These are phyloP conservation scores for Dipodomys merriami DNA, from an alignment of 2,113 vertebrate species.

Conservation along the genomic window DNA sequence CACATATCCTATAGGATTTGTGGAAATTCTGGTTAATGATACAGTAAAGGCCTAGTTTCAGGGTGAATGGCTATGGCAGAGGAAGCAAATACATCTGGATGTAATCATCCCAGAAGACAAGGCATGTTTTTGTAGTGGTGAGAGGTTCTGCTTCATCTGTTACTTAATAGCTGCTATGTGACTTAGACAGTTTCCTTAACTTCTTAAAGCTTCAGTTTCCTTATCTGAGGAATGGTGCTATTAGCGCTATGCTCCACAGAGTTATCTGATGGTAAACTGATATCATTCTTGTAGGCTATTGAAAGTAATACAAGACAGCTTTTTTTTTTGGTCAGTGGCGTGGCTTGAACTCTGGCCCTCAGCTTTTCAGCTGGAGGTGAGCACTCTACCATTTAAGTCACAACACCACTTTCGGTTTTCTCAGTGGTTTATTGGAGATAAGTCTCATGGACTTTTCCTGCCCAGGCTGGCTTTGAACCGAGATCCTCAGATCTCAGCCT, in stretches of 20 bases:
- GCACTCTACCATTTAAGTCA: too few species aligned
- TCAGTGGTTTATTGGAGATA: too few species aligned
- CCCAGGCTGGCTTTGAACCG: too few species aligned
- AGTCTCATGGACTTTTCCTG: too few species aligned
- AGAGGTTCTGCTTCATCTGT: background rate
- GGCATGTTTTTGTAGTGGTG: background rate
- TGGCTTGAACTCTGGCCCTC: too few species aligned
- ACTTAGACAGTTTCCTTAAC: background rate
- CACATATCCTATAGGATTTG: background rate
- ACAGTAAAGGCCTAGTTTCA: background rate
- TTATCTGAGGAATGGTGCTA: background rate
- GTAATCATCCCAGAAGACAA: background rate
- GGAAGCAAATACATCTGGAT: background rate
- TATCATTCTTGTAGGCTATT: background rate
- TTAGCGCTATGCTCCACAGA: background rate
- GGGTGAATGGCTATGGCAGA: background rate
- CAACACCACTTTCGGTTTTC: too few species aligned
- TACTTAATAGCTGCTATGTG: background rate
- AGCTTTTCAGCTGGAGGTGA: too few species aligned
- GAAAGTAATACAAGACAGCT: background rate
- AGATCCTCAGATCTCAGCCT: too few species aligned
- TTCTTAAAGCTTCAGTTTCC: background rate
- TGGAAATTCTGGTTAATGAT: background rate
- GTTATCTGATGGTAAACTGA: constrained; percentile 18
- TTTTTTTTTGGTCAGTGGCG: background rate